A percentile compares a stretch with the other conserved stretches of the same genome.
Conservation (phyloP, 1,140 invertebrate species). For the Babylonia areolata region DNA sequence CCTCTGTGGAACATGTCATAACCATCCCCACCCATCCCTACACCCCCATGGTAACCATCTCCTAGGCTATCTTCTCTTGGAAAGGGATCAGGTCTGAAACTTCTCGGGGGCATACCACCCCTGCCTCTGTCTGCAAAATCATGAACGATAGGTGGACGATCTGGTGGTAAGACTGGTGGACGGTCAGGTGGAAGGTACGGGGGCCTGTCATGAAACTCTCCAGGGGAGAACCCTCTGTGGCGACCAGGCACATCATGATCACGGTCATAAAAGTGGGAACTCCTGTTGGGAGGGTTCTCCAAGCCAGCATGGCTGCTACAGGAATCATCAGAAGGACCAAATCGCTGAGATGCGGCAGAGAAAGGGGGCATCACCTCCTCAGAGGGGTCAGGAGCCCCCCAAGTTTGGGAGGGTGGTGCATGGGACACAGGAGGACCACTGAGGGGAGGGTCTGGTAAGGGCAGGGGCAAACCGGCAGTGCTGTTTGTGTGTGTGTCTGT, state of each 20-base stretch:
- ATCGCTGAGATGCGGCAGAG: background rate
- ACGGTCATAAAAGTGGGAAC: constrained; percentile 24
- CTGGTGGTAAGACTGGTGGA: background rate
- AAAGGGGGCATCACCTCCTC: background rate
- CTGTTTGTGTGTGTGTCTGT: background rate
- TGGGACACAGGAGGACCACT: background rate
- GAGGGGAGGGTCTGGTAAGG: background rate
- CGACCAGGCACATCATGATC: background rate
- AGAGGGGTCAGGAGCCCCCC: too few species aligned
- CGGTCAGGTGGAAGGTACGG: background rate
- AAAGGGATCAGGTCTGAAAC: background rate
- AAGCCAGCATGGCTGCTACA: background rate
- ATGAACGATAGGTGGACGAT: background rate
- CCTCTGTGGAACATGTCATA: background rate
- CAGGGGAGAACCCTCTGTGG: background rate
- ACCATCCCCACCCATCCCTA: constrained; percentile 5
- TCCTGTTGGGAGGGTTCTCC: background rate
- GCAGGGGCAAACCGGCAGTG: too few species aligned
- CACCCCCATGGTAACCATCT: background rate
- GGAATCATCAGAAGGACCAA: constrained; percentile 17
- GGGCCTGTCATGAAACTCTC: constrained; percentile 20
- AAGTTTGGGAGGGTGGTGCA: background rate
- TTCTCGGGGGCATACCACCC: background rate
- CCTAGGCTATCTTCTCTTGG: background rate
- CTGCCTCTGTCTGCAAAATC: background rate